Conservation (phyloP, 37 sponge, comb jelly and placozoan species). For the Geodia barretti region DNA sequence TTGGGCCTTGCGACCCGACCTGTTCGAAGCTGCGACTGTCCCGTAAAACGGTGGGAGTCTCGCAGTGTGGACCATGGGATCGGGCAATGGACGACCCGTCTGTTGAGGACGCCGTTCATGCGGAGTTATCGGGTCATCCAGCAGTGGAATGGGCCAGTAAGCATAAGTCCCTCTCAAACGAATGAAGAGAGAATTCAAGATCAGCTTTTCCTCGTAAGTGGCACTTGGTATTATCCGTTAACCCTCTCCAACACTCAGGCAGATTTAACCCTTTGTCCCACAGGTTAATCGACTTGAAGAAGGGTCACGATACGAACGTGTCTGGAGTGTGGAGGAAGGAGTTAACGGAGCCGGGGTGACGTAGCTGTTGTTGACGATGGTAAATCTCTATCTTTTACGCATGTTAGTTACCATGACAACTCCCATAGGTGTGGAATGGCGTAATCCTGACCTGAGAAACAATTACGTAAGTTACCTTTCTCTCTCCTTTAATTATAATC, state of each 20-base stretch:
- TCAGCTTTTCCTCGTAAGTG: slow-evolving; percentile 53
- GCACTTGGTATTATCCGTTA: slow-evolving; percentile 45
- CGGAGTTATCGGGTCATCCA: slow-evolving; percentile 11
- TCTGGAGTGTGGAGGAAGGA: slow-evolving; percentile 37
- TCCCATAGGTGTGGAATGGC: slow-evolving; percentile 31
- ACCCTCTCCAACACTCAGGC: background rate
- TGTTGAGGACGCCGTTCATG: slow-evolving; percentile 1
- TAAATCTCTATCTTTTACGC: background rate
- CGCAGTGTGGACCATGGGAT: background rate
- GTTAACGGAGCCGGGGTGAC: slow-evolving; percentile 59
- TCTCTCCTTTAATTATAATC: too few species aligned
- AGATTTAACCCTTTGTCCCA: too few species aligned
- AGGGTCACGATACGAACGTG: slow-evolving; percentile 61
- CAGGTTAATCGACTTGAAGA: slow-evolving; percentile 30
- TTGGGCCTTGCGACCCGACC: background rate
- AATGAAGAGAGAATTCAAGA: slow-evolving; percentile 31
- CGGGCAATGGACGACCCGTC: background rate
- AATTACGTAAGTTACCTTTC: slow-evolving; percentile 30
- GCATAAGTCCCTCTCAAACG: slow-evolving; percentile 9
- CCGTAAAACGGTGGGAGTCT: background rate
- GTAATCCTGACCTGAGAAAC: slow-evolving; percentile 19
- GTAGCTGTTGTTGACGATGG: slow-evolving; percentile 70
- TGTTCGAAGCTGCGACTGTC: slow-evolving; percentile 8
- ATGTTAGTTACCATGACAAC: too few species aligned
- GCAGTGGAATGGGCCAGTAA: slow-evolving; percentile 16